Evolutionary conservation across 2,888 invertebrate species (phyloP).

Genomic region (Cerastoderma edule): DNA sequence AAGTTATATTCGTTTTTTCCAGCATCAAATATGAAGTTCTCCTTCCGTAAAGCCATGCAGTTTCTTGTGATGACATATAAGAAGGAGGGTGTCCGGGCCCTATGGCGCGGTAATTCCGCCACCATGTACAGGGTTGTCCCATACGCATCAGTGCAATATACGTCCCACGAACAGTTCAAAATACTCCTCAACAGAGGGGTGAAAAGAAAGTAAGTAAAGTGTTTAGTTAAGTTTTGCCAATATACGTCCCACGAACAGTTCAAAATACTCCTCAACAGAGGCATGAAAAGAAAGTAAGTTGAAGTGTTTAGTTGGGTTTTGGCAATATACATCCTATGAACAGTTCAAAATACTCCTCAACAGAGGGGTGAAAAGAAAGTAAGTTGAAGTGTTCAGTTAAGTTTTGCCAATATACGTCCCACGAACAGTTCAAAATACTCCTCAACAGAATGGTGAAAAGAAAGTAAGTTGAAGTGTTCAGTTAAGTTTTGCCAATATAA

Average conservation of each 20-base stretch:
- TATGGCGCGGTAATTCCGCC: conserved; percentile 99
- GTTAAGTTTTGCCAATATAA: too few relatives aligned
- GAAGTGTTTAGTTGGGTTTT: too few relatives aligned
- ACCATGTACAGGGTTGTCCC: conserved; percentile 99
- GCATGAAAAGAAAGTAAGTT: conserved; percentile 49
- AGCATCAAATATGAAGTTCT: conserved; percentile 84
- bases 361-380: conserved; percentile 44
- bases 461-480: conserved; percentile 58
- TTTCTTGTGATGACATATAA: conserved; percentile 87
- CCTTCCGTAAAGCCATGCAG: conserved; percentile 83
- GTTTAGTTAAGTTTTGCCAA: too few relatives aligned
- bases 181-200: conserved; percentile 43
- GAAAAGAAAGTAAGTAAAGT: conserved; percentile 52
- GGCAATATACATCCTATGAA: conserved; percentile 99
- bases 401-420: conserved; percentile 99
- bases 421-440: conserved; percentile 95
- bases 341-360: conserved; percentile 90
- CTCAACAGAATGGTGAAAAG: conserved; percentile 40
- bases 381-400: too few relatives aligned
- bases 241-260: conserved; percentile 99
- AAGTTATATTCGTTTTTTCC: conserved; percentile 46
- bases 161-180: conserved; percentile 99
- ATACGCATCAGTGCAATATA: conserved; percentile 98
- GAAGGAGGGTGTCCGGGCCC: conserved; percentile 91
- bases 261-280: conserved; percentile 85